A percentile compares a stretch with the other conserved stretches of the same genome.
These are phyloP conservation scores for Formica selysi DNA, from an alignment of 1,140 invertebrate species.

Conservation along the genomic window DNA sequence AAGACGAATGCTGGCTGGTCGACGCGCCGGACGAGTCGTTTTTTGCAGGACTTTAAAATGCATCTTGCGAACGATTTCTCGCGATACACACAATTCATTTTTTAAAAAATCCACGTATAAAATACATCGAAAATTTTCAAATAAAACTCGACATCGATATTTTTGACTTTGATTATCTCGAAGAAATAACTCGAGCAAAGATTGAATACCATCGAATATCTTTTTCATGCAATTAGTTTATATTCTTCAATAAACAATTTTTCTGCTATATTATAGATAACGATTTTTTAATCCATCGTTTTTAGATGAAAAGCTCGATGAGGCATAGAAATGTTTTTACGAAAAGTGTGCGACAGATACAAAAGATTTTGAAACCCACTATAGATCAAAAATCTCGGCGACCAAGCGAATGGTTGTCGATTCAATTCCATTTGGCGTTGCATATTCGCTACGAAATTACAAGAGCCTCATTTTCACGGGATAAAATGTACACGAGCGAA, in stretches of 20 bases:
- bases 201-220: not conserved
- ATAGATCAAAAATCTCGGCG: not conserved
- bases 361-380: not conserved
- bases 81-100: conserved; percentile 25
- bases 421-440: conserved; percentile 34
- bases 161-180: not conserved
- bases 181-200: not conserved
- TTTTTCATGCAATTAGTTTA: not conserved
- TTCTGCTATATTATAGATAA: not conserved
- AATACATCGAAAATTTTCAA: not conserved
- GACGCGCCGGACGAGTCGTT: conserved; percentile 30
- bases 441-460: conserved; percentile 50
- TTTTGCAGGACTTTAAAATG: conserved; percentile 52
- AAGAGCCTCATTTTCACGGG: conserved; percentile 36
- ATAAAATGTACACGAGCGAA: conserved; percentile 55
- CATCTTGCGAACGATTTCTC: conserved; percentile 37
- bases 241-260: not conserved
- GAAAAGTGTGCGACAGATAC: not conserved
- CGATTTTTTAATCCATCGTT: not conserved
- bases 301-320: not conserved
- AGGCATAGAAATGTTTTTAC: not conserved
- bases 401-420: not conserved
- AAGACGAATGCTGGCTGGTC: conserved; percentile 34
- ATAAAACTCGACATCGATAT: not conserved
- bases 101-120: not conserved